A percentile compares a stretch with the other conserved stretches of the same genome.
Evolutionary conservation across 2,797 vertebrate genomes (phyloP).

Genomic region (Danio albolineatus): DNA sequence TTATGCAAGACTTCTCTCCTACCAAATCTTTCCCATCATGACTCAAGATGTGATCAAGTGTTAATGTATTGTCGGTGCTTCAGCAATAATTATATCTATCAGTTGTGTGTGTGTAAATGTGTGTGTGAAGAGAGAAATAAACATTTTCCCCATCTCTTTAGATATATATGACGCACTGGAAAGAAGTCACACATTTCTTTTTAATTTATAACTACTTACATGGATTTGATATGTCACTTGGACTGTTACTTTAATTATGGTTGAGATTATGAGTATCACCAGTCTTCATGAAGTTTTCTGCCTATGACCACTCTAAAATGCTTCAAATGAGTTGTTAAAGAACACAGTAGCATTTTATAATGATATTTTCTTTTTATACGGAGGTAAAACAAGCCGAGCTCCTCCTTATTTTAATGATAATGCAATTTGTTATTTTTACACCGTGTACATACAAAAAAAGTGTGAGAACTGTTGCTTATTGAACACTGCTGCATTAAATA

Average conservation of each 20-base stretch:
- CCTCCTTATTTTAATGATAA: conserved; percentile 53
- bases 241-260: conserved; percentile 47
- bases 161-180: conserved; percentile 56
- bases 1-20: conserved; percentile 60
- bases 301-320: conserved; percentile 43
- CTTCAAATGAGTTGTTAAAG: conserved; percentile 10
- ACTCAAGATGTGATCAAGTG: conserved; percentile 45
- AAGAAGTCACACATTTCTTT: conserved; percentile 51
- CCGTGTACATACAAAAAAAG: conserved; percentile 62
- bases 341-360: conserved; percentile 45
- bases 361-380: conserved; percentile 76
- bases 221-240: conserved; percentile 26
- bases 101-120: conserved; percentile 68
- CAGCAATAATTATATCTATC: conserved; percentile 59
- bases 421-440: conserved; percentile 64
- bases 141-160: conserved; percentile 46
- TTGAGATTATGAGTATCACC: conserved; percentile 12
- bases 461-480: conserved; percentile 55
- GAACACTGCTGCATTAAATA: conserved; percentile 43
- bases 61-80: conserved; percentile 37
- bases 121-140: conserved; percentile 47
- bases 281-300: not conserved
- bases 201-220: conserved; percentile 60
- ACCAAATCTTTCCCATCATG: conserved; percentile 57
- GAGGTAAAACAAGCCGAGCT: conserved; percentile 70